Evolutionary conservation across 2,113 vertebrate genomes (phyloP).

Genomic region (Hypomesus transpacificus): DNA sequence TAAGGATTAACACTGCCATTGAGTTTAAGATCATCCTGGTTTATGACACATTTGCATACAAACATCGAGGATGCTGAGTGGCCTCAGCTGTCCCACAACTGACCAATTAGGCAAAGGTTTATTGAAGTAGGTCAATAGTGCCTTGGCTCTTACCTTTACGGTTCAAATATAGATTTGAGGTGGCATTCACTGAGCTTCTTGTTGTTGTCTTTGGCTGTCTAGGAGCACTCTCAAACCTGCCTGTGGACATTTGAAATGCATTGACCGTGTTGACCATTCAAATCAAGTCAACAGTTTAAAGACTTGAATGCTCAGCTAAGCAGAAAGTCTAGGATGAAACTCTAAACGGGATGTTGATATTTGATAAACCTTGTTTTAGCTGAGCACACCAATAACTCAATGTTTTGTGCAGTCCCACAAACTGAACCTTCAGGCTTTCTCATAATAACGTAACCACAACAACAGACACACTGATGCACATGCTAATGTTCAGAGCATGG

Average conservation of each 20-base stretch:
- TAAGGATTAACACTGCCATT: too few species aligned
- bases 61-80: too few species aligned
- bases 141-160: too few species aligned
- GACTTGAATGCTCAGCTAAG: conserved; percentile 50
- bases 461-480: not conserved
- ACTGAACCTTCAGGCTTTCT: not conserved
- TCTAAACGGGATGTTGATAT: not conserved
- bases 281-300: conserved; percentile 46
- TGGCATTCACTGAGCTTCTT: conserved; percentile 37
- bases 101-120: too few species aligned
- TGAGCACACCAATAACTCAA: conserved; percentile 28
- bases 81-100: too few species aligned
- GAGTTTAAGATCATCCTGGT: too few species aligned
- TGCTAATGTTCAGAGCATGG: not conserved
- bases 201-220: conserved; percentile 30
- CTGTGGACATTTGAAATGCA: conserved; percentile 32
- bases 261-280: conserved; percentile 37
- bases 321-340: conserved; percentile 24
- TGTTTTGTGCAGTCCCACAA: conserved; percentile 17
- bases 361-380: conserved; percentile 54
- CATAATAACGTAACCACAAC: not conserved
- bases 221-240: conserved; percentile 18
- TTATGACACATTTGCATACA: too few species aligned
- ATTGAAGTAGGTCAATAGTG: too few species aligned
- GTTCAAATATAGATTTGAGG: too few species aligned